Base-by-base conservation (phyloP, 2,113 vertebrate genomes). In the Rhinogobius similis region DNA sequence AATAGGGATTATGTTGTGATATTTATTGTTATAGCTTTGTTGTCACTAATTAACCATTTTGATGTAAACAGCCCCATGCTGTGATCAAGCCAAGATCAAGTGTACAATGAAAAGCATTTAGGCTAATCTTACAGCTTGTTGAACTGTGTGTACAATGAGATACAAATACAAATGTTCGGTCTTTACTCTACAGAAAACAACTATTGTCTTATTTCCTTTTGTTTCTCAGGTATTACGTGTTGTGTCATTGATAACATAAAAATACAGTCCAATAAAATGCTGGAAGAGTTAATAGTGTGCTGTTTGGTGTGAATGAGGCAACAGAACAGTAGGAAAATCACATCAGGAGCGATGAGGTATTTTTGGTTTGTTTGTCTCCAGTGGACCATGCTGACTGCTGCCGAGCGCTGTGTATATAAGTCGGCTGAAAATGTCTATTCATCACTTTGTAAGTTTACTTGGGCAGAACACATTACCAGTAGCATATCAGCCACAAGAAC, bases 401-500 rank as follows among this genome's bases (percentile, higher is more conserved):
- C 69, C 72, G 72, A 67, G 75, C 74, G 70, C 73, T 62, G 48
- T 64, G 65, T 81, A 68, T 78, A 70, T 68, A 86, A 76, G 64
- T 84, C 77, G 80, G 69, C 81, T 83, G 82, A 82, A 75, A 81
- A 82, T 75, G 70, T 66, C 77, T 72, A 67, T 83, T 83, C 75
- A 79, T 73, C 80, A 73, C 66, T 77, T 76, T 78, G 58, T 73
- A 78, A 68, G 80, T 85, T 83, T 83, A 83, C 83, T 79, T 79
- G 72, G 67, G 81, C 83, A 83, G 78, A 87, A 87, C 75, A 44
- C 79, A 86, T 86, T 84, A 86, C 80, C 81, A 82, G 77, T 72
- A 75, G 75, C 77, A 79, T 84, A 84, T 84, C 82, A 82, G 75
- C 72, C 68, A 69, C 61, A 70, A 72, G 80, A 87, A 85, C 81